Evolutionary conservation across 2,888 invertebrate species (phyloP).

Genomic region (Cerastis leucographa): DNA sequence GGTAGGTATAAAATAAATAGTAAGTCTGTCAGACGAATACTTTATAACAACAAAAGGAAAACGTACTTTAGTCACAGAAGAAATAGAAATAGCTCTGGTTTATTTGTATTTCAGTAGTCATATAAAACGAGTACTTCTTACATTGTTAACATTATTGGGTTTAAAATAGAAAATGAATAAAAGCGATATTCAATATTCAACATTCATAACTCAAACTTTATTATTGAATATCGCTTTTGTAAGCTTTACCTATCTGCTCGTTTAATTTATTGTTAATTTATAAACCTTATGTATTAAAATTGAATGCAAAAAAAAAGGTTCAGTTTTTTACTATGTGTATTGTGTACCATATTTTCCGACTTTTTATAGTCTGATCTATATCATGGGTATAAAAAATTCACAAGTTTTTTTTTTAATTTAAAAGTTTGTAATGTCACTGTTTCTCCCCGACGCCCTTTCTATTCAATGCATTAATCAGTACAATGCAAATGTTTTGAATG

Average conservation of each 20-base stretch:
- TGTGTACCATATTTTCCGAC: not conserved
- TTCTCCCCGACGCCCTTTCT: too few relatives aligned
- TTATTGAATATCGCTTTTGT: not conserved
- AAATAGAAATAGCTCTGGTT: slow-evolving; percentile 23
- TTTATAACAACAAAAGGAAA: slow-evolving; percentile 39
- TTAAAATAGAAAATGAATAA: not conserved
- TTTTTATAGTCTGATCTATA: not conserved
- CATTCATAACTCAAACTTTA: not conserved
- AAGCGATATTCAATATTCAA: not conserved
- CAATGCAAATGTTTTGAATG: too few relatives aligned
- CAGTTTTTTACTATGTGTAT: not conserved
- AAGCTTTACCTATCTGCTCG: not conserved
- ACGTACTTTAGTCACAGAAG: slow-evolving; percentile 28
- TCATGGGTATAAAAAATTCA: too few relatives aligned
- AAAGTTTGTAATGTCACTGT: too few relatives aligned
- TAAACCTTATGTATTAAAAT: not conserved
- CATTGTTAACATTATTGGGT: slow-evolving; percentile 17
- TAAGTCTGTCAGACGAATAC: slow-evolving; percentile 20
- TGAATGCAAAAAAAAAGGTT: not conserved
- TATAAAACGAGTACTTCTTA: not conserved
- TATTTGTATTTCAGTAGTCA: slow-evolving; percentile 20
- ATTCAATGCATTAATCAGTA: too few relatives aligned
- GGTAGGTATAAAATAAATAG: too few relatives aligned
- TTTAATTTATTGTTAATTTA: too few relatives aligned
- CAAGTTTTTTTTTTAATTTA: too few relatives aligned